phyloP scores from a whole-genome alignment of 1,140 invertebrate genomes.

The Pseudoatta argentina region DNA sequence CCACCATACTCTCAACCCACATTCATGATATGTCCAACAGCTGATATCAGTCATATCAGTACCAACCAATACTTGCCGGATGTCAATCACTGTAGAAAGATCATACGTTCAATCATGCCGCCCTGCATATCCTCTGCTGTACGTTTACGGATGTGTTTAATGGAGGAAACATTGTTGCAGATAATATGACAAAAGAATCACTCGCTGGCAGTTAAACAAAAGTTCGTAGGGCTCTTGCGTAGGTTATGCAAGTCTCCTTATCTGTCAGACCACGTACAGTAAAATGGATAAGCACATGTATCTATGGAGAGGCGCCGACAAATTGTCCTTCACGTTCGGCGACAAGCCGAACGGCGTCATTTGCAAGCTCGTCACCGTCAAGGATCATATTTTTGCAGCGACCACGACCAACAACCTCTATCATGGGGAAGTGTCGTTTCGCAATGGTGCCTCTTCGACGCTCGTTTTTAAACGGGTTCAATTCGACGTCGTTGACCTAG shows the following conservation, averaged over 20 bases:
- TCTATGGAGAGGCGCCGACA: conserved; percentile 82
- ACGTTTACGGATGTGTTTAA: conserved; percentile 36
- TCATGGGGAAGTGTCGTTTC: conserved; percentile 75
- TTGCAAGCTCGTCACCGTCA: conserved; percentile 79
- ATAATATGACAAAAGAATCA: conserved; percentile 78
- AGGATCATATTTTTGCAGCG: conserved; percentile 80
- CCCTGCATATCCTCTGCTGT: conserved; percentile 45
- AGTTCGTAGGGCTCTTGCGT: conserved; percentile 17
- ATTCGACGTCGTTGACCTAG: conserved; percentile 88
- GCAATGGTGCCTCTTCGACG: conserved; percentile 47
- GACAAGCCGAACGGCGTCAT: conserved; percentile 80
- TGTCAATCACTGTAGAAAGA: conserved; percentile 33
- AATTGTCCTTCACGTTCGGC: conserved; percentile 75
- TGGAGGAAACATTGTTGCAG: conserved; percentile 62
- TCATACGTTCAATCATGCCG: conserved; percentile 67
- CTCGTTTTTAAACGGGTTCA: conserved; percentile 76
- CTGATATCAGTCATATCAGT: conserved; percentile 29
- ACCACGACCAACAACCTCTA: conserved; percentile 82
- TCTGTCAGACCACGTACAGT: conserved; percentile 75
- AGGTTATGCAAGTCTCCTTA: conserved; percentile 74
- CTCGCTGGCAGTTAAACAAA: conserved; percentile 46
- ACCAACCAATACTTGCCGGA: neutral
- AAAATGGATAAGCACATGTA: conserved; percentile 81
- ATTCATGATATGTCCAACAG: neutral
- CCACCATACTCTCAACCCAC: no score